Evolutionary conservation across 2,797 vertebrate genomes (phyloP).

Genomic region (Macroramphosus scolopax): DNA sequence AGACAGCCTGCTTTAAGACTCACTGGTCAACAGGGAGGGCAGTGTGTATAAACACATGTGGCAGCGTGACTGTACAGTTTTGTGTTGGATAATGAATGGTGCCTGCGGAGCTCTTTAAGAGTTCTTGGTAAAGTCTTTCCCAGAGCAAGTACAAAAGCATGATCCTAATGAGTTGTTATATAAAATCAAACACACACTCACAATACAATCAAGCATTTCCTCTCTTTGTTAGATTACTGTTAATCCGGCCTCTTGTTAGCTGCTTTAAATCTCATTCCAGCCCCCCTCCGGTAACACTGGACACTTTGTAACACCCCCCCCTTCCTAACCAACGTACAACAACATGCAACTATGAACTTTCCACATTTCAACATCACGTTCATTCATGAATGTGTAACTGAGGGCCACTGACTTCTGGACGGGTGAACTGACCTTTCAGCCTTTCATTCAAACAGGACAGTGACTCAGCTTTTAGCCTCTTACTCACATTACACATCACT

Average conservation of each 20-base stretch:
- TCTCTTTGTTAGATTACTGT: constrained; percentile 65
- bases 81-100: constrained; percentile 8
- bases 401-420: constrained; percentile 1
- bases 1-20: constrained; percentile 22
- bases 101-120: constrained; percentile 30
- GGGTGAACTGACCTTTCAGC: constrained; percentile 5
- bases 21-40: constrained; percentile 38
- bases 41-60: constrained; percentile 31
- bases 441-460: constrained; percentile 7
- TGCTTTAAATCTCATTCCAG: constrained; percentile 46
- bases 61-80: constrained; percentile 5
- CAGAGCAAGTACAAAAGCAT: constrained; percentile 40
- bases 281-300: constrained; percentile 38
- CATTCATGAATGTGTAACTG: constrained; percentile 34
- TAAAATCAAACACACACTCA: constrained; percentile 45
- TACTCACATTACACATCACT: no score
- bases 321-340: not conserved
- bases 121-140: constrained; percentile 40
- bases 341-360: constrained; percentile 36
- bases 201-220: constrained; percentile 51
- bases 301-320: constrained; percentile 10
- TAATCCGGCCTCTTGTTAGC: constrained; percentile 54
- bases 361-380: constrained; percentile 27
- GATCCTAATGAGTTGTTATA: constrained; percentile 55
- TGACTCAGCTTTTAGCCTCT: constrained; percentile 19